Base-by-base conservation (phyloP, 2,797 vertebrate species). In the Poecilia wingei region DNA sequence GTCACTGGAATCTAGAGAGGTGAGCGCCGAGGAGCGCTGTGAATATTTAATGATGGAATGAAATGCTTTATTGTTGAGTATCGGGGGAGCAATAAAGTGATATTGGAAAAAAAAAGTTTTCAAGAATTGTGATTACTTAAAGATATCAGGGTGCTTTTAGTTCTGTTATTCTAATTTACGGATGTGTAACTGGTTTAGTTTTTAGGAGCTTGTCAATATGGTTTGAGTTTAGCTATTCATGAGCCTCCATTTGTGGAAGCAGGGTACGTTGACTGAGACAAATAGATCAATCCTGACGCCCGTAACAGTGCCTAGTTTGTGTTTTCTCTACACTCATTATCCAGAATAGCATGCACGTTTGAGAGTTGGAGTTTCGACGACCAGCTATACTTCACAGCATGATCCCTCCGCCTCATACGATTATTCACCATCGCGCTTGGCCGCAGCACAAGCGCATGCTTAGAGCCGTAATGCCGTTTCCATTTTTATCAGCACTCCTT, bases 11-110 rank as follows among this genome's bases (percentile, higher is more conserved):
- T 88, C 84, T 78, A 75, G 75, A 85, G 87, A 89, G 79, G 75
- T 46, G 8, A 82, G 75, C 84, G 84, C 89, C 14, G 80, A 90
- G 86, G 86, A 91, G 87, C 74, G 3, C 25, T 22, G 92, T 94
- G 46, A 93, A 95, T 94, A 91, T 93, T 94, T 94, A 84, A 94
- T 55, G 61, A 18, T 0, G 72, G 64, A 74, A 79, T 85, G 79
- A 90, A 87, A 86, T 79, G 81, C 80, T 66, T 33, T 80, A 43
- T 75, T 39, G 31, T 61, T 68, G 55, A 47, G 72, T 6, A 78
- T 57, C 33, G 2, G 41, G 2, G 12, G 3, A 8, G 45, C 41
- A 70, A n/a, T 45, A n/a, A 70, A 14, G 25, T 28, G 33, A 25
- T 70, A 16, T 2, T n/a, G 25, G 6, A 45, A 22, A 43, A 36